These are phyloP conservation scores for Selene dorsalis DNA, from an alignment of 2,797 vertebrate species.

Conservation along the genomic window DNA sequence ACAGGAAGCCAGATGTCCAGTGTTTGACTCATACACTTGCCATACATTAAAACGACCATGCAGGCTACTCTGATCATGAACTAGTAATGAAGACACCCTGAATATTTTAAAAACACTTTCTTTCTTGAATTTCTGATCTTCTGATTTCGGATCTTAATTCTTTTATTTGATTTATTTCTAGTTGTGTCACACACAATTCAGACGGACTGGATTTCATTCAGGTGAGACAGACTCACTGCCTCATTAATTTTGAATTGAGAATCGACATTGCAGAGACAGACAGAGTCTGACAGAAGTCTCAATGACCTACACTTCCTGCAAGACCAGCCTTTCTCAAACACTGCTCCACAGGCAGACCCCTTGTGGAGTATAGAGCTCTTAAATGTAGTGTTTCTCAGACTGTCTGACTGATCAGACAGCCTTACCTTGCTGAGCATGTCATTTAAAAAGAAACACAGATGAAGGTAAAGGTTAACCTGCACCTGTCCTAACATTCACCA, in stretches of 20 bases:
- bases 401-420: too few relatives aligned
- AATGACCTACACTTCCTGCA: too few relatives aligned
- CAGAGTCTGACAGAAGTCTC: too few relatives aligned
- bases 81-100: slow-evolving; percentile 43
- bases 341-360: too few relatives aligned
- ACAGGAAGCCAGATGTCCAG: slow-evolving; percentile 45
- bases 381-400: too few relatives aligned
- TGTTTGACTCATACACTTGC: slow-evolving; percentile 23
- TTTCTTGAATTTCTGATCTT: background rate
- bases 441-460: too few relatives aligned
- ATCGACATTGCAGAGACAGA: too few relatives aligned
- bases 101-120: background rate
- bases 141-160: background rate
- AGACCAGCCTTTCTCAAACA: too few relatives aligned
- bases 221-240: background rate
- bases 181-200: background rate
- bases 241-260: background rate
- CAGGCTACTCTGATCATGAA: slow-evolving; percentile 35
- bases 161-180: background rate
- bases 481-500: too few relatives aligned
- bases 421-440: too few relatives aligned
- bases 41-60: slow-evolving; percentile 4
- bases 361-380: too few relatives aligned
- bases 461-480: too few relatives aligned
- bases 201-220: background rate